phyloP scores from a whole-genome alignment of 2,888 invertebrate genomes.

The Leucozona laternaria region DNA sequence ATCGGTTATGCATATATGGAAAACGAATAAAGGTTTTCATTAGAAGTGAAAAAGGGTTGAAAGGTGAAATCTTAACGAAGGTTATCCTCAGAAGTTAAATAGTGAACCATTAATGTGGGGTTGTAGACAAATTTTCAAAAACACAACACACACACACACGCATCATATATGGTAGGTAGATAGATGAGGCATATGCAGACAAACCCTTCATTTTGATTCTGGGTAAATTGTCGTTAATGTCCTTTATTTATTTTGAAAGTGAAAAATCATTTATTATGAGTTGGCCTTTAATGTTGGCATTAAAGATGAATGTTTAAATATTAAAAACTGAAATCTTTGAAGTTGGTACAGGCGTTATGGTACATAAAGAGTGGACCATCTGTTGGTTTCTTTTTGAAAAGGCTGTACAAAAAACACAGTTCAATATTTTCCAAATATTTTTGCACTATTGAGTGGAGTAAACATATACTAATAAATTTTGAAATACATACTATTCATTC shows the following conservation, averaged over 20 bases:
- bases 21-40: slow-evolving; percentile 72
- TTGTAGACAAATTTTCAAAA: slow-evolving; percentile 34
- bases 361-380: too few species aligned
- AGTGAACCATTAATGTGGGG: slow-evolving; percentile 70
- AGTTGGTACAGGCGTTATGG: neutral
- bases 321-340: neutral
- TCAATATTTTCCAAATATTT: too few species aligned
- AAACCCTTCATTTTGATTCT: slow-evolving; percentile 13
- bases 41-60: slow-evolving; percentile 72
- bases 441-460: too few species aligned
- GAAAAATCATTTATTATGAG: slow-evolving; percentile 9
- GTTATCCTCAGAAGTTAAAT: slow-evolving; percentile 73
- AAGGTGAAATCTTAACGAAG: slow-evolving; percentile 75
- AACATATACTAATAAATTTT: too few species aligned
- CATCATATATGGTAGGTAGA: neutral
- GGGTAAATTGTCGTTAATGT: slow-evolving; percentile 42
- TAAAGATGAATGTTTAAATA: neutral
- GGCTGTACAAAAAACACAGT: too few species aligned
- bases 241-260: slow-evolving; percentile 13
- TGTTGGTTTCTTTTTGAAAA: too few species aligned
- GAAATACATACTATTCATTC: too few species aligned
- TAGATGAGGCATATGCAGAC: slow-evolving; percentile 29
- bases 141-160: neutral
- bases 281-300: neutral
- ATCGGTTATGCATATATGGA: slow-evolving; percentile 64